Percentiles rank a stretch among this genome's conserved stretches.
These are phyloP conservation scores for Anhinga anhinga DNA, from an alignment of 2,113 vertebrate genomes.

Conservation along the genomic window DNA sequence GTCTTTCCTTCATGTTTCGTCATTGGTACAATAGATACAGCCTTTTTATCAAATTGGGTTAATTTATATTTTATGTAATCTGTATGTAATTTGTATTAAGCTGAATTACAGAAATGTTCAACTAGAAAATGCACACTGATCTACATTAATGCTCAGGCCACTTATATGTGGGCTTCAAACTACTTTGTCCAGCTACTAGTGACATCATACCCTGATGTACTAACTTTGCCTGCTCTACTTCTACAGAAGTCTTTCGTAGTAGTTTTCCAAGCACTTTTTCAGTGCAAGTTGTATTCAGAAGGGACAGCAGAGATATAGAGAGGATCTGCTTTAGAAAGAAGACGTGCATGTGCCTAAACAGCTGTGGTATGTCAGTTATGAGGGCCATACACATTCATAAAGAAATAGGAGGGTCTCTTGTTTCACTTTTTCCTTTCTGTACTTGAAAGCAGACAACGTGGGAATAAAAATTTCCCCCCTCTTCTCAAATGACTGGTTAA, in stretches of 20 bases:
- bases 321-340: not conserved
- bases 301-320: not conserved
- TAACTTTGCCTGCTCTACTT: not conserved
- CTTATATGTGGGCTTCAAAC: not conserved
- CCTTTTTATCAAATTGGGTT: not conserved
- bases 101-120: not conserved
- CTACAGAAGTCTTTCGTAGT: not conserved
- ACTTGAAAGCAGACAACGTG: not conserved
- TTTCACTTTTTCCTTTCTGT: not conserved
- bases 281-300: not conserved
- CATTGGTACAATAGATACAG: not conserved
- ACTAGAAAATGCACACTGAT: not conserved
- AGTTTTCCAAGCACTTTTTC: conserved; percentile 25
- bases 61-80: not conserved
- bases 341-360: not conserved
- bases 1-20: not conserved
- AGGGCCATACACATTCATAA: not conserved
- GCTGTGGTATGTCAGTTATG: not conserved
- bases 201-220: not conserved
- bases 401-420: not conserved
- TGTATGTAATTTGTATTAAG: too few relatives aligned
- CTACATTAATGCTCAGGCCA: not conserved
- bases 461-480: not conserved
- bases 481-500: not conserved
- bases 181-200: not conserved